phyloP scores from a whole-genome alignment of 2,888 invertebrate genomes.

The Tipula confusa region DNA sequence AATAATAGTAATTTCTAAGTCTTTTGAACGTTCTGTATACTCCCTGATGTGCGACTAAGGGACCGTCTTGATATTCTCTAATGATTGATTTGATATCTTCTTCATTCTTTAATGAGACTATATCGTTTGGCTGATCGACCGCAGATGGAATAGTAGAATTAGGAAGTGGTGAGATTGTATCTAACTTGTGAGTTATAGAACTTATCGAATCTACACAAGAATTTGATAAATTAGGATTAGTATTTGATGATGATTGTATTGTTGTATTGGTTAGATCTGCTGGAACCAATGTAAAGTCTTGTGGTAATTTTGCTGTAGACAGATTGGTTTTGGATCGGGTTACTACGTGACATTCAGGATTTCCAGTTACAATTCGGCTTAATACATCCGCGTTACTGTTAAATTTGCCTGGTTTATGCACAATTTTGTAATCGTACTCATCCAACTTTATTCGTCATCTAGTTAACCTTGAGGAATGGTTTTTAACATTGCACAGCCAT shows the following conservation, averaged over 20 bases:
- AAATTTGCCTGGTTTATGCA: slow-evolving; percentile 37
- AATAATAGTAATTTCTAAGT: not conserved
- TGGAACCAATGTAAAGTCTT: not conserved
- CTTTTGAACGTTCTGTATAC: not conserved
- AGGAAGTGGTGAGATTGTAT: not conserved
- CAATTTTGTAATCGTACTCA: slow-evolving; percentile 39
- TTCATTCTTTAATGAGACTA: not conserved
- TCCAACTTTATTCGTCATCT: slow-evolving; percentile 40
- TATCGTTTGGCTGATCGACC: no score
- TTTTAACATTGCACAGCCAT: slow-evolving; percentile 38
- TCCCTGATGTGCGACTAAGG: not conserved
- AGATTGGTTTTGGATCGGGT: not conserved
- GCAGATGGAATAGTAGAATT: not conserved
- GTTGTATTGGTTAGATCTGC: no score
- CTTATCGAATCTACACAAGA: not conserved
- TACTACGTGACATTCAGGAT: no score
- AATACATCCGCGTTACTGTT: slow-evolving; percentile 36
- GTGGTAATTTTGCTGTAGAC: no score
- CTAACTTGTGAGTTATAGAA: not conserved
- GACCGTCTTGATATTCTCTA: not conserved
- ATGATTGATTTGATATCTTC: not conserved
- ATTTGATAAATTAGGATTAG: not conserved
- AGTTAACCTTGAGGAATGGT: slow-evolving; percentile 38
- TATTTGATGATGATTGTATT: not conserved
- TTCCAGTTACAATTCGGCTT: no score